Percentiles rank a stretch among this genome's conserved stretches.
Conservation (phyloP, 2,113 vertebrate species). For the Glaucomys volans region DNA sequence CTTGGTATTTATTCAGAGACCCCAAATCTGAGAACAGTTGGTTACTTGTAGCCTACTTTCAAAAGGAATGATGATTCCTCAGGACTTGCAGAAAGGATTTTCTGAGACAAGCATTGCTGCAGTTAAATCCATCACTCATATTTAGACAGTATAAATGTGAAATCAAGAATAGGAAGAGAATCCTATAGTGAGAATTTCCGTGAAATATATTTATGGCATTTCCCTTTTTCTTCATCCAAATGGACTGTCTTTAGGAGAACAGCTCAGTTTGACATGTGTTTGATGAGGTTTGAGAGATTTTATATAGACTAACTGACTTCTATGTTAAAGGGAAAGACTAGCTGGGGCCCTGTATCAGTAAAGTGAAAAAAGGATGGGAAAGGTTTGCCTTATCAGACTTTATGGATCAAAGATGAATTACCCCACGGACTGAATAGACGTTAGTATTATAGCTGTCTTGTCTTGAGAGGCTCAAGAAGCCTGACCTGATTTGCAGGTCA, state of each 20-base stretch:
- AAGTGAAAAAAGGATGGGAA: background rate
- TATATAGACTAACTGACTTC: background rate
- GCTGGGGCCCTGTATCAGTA: background rate
- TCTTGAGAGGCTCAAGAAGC: conserved; percentile 7
- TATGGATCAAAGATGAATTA: background rate
- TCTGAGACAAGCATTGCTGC: background rate
- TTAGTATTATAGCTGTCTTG: background rate
- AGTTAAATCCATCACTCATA: background rate
- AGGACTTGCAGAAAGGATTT: background rate
- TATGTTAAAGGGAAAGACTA: background rate
- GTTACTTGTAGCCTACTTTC: background rate
- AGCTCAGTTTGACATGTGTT: background rate
- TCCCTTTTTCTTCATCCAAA: background rate
- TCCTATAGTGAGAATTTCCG: background rate
- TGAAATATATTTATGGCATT: background rate
- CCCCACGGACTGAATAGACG: background rate
- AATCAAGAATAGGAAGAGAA: background rate
- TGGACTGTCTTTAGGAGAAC: background rate
- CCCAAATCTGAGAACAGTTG: background rate
- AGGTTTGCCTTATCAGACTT: background rate
- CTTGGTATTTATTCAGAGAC: background rate
- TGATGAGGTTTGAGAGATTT: background rate
- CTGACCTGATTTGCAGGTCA: background rate
- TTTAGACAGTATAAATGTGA: background rate
- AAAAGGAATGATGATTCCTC: background rate